Evolutionary conservation across 2,113 vertebrate genomes (phyloP).

Genomic region (Holacanthus passer): DNA sequence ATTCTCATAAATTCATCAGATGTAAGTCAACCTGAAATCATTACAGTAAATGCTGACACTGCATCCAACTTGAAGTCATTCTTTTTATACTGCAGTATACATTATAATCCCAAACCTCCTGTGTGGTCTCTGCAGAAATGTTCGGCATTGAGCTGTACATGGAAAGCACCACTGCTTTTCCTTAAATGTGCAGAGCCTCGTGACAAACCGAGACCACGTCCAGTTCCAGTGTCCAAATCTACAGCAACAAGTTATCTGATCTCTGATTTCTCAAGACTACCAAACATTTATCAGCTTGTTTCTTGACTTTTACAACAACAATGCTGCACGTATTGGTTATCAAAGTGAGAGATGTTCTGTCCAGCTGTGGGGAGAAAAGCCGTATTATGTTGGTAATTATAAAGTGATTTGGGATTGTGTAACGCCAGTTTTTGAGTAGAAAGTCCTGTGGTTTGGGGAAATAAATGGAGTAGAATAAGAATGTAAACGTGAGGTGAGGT

Average conservation of each 20-base stretch:
- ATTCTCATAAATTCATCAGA: conserved; percentile 18
- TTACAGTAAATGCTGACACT: conserved; percentile 28
- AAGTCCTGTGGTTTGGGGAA: conserved; percentile 59
- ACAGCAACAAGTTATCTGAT: neutral
- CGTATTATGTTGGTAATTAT: conserved; percentile 11
- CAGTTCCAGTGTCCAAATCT: neutral
- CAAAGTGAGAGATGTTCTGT: conserved; percentile 35
- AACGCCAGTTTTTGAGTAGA: conserved; percentile 37
- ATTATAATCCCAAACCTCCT: conserved; percentile 16
- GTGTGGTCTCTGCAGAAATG: conserved; percentile 19
- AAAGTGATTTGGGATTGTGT: conserved; percentile 29
- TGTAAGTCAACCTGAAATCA: conserved; percentile 18
- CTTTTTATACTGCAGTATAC: neutral
- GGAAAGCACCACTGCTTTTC: conserved; percentile 13
- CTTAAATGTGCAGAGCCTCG: neutral
- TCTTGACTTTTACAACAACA: conserved; percentile 39
- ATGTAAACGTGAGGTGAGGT: conserved; percentile 69
- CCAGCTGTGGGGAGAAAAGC: conserved; percentile 13
- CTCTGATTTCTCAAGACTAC: conserved; percentile 10
- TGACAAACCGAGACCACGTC: neutral
- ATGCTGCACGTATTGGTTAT: conserved; percentile 20
- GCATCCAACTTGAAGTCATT: conserved; percentile 9
- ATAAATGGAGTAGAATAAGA: conserved; percentile 62
- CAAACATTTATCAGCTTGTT: conserved; percentile 22
- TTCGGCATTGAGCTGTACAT: neutral